Conservation (phyloP, 2,888 invertebrate genomes). For the Temnothorax rugatulus region DNA sequence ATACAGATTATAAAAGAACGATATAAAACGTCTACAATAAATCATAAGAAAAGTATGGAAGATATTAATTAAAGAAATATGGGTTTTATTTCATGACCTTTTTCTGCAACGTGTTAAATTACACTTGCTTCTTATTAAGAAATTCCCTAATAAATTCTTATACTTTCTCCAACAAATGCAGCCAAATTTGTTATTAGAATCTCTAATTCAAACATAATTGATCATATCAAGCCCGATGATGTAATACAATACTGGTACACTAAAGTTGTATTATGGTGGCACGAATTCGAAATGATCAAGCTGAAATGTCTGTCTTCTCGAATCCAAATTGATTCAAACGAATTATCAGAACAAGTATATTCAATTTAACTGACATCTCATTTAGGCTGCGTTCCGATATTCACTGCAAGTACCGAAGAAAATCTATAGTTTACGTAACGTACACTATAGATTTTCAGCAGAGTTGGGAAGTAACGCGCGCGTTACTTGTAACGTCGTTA, state of each 20-base stretch:
- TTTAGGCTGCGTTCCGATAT: no score
- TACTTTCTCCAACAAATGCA: not conserved
- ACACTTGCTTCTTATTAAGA: not conserved
- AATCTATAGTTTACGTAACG: no score
- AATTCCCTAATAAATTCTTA: no score
- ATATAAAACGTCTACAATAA: no score
- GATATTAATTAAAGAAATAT: no score
- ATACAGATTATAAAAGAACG: no score
- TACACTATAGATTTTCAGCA: no score
- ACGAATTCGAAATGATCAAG: not conserved
- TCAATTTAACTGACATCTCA: not conserved
- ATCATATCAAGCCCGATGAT: not conserved
- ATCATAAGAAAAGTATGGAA: no score
- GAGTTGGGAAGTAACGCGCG: no score
- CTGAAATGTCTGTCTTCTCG: not conserved
- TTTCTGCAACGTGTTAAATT: not conserved
- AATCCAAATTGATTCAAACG: not conserved
- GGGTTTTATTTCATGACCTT: not conserved
- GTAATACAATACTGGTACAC: not conserved
- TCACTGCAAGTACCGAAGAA: no score
- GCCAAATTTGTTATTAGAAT: not conserved
- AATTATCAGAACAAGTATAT: not conserved
- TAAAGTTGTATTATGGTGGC: not conserved
- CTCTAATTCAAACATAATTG: not conserved
- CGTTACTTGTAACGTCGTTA: no score